Percentiles rank a stretch among this genome's conserved stretches.
These are phyloP conservation scores for Ammodramus savannarum DNA, from an alignment of 2,113 vertebrate species.

Conservation along the genomic window DNA sequence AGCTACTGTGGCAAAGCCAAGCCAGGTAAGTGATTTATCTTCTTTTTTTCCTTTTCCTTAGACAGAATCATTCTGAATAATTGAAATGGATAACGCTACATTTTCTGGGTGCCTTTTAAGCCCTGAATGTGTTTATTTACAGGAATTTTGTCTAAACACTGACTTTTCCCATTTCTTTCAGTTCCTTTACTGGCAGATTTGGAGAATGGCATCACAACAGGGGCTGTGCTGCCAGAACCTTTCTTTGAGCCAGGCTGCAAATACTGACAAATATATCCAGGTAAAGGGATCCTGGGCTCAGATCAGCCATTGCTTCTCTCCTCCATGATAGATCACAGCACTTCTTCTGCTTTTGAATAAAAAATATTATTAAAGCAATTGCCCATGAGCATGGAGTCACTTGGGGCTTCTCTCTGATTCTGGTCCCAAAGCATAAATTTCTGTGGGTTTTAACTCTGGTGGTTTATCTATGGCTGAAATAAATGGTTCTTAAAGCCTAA, in stretches of 20 bases:
- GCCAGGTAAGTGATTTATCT: not conserved
- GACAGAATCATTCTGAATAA: not conserved
- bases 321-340: not conserved
- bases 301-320: not conserved
- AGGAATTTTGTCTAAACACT: not conserved
- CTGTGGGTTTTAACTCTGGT: rapidly evolving
- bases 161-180: not conserved
- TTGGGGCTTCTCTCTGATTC: not conserved
- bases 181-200: not conserved
- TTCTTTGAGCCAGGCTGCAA: not conserved
- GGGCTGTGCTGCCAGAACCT: not conserved
- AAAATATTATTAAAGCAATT: not conserved
- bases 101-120: not conserved
- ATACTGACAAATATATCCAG: not conserved
- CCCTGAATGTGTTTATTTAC: not conserved
- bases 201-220: not conserved
- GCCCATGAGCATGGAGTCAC: not conserved
- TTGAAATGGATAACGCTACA: not conserved
- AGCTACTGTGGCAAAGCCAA: not conserved
- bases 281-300: not conserved
- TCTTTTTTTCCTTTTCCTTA: not conserved
- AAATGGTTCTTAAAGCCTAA: not conserved
- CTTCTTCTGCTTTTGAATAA: not conserved
- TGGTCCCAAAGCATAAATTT: not conserved
- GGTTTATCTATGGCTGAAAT: not conserved